Base-by-base conservation (phyloP, 2,113 vertebrate genomes). In the Seriola quinqueradiata region DNA sequence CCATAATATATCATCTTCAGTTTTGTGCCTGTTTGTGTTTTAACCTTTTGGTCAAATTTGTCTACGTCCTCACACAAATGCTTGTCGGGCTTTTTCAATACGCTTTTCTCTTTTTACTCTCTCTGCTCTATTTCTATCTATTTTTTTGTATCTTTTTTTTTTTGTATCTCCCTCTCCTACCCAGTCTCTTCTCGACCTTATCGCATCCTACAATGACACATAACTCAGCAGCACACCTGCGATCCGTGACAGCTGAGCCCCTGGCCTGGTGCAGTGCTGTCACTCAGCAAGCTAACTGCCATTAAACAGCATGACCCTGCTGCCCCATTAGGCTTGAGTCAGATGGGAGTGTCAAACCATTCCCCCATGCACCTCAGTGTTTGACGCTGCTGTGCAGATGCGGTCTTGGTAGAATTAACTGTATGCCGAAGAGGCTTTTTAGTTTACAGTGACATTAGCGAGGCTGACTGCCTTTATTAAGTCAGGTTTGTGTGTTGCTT, bases 231-330 rank as follows among this genome's bases (percentile, higher is more conserved):
- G 75, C 82, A 81, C 90, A 90, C 89, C 92, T 93, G 90, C 84
- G 85, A 89, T 85, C 85, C 73, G 40, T 91, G 90, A 91, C 91
- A 90, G 82, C 89, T 70, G 75, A 88, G 85, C 85, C 84, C 67
- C 75, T 86, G 88, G 87, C 85, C 81, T 70, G 79, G 81, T 75
- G 85, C 85, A 34, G 66, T 21, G 84, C 90, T 90, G 92, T 93
- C 92, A 93, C 88, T 92, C 91, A 92, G 90, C 73, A 68, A 86
- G 87, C 88, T 93, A 93, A 91, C 83, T 87, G 87, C 91, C 88
- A 92, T 91, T 92, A 93, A 93, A 91, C 85, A 89, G 85, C 77
- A 73, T 89, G 83, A 93, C 92, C 92, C 92, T 76, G 80, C 68
- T 79, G 92, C 85, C 89, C 92, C 92, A 92, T 93, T 93, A 93